These are phyloP conservation scores for Mionectes olivaceus DNA, from an alignment of 2,797 vertebrate species.

Conservation along the genomic window DNA sequence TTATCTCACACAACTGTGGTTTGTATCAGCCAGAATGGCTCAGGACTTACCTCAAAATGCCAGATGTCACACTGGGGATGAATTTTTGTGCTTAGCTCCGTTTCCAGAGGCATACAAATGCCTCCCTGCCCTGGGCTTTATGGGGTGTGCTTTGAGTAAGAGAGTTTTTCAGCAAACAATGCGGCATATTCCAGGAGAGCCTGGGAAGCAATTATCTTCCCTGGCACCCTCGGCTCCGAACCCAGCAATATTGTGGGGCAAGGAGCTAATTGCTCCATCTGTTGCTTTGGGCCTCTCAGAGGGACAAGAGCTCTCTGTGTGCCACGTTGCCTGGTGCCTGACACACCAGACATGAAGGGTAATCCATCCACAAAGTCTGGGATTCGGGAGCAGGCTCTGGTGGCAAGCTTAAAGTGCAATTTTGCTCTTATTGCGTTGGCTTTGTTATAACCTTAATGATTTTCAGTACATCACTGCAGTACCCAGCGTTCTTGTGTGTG, in stretches of 20 bases:
- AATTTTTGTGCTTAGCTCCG: neutral
- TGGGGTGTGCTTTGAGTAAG: neutral
- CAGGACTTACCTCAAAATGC: neutral
- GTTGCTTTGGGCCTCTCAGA: neutral
- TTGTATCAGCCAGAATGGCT: neutral
- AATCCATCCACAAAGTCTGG: neutral
- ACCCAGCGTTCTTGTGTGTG: neutral
- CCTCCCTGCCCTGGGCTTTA: conserved; percentile 18
- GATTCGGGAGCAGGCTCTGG: accelerated
- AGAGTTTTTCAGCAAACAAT: conserved; percentile 43
- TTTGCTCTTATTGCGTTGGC: neutral
- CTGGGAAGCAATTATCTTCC: conserved; percentile 8
- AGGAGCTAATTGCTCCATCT: conserved; percentile 53
- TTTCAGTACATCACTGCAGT: accelerated
- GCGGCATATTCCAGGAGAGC: neutral
- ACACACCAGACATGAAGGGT: accelerated
- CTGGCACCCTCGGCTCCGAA: neutral
- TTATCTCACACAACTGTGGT: neutral
- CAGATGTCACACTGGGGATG: neutral
- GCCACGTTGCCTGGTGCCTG: neutral
- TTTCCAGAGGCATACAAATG: conserved; percentile 7
- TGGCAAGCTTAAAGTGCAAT: neutral
- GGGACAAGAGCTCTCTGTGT: neutral
- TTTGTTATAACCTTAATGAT: neutral
- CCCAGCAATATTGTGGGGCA: neutral